These are phyloP conservation scores for Zaprionus ghesquierei DNA, from an alignment of 1,140 invertebrate genomes.

Conservation along the genomic window DNA sequence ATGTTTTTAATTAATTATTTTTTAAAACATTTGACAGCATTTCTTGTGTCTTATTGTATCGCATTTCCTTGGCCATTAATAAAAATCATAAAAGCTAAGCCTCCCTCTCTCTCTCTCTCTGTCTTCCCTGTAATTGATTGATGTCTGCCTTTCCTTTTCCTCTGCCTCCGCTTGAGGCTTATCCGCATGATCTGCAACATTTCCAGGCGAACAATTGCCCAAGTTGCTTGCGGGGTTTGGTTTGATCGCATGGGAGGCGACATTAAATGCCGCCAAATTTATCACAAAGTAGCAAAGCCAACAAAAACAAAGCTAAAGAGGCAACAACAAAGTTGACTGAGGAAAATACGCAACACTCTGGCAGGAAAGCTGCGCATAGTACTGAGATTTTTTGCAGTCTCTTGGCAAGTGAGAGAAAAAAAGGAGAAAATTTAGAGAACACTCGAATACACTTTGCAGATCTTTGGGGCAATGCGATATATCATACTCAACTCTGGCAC, in stretches of 20 bases:
- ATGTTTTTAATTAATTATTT: slow-evolving; percentile 43
- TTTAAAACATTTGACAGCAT: slow-evolving; percentile 27
- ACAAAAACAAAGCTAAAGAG: slow-evolving; percentile 2
- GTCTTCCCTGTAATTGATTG: slow-evolving; percentile 43
- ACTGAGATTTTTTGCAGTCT: background rate
- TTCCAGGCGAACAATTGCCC: slow-evolving; percentile 20
- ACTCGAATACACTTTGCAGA: background rate
- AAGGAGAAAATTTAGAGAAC: no score
- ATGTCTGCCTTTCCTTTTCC: slow-evolving; percentile 9
- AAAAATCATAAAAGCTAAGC: slow-evolving; percentile 47
- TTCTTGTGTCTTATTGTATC: slow-evolving; percentile 30
- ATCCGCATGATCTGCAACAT: slow-evolving; percentile 23
- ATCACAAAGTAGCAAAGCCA: slow-evolving; percentile 60
- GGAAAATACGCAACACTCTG: slow-evolving; percentile 50
- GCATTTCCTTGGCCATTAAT: slow-evolving; percentile 37
- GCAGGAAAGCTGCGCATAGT: slow-evolving; percentile 37
- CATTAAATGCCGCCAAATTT: slow-evolving; percentile 67
- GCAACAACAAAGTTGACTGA: slow-evolving; percentile 33
- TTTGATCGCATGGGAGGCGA: slow-evolving; percentile 57
- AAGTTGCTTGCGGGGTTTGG: background rate
- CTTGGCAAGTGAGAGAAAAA: no score
- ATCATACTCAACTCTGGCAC: background rate
- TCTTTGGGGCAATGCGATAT: slow-evolving; percentile 16
- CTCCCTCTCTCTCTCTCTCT: slow-evolving; percentile 11
- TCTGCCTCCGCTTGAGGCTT: background rate